A percentile compares a stretch with the other conserved stretches of the same genome.
Conservation (phyloP, 2,888 invertebrate genomes). For the Himalopsyche kuldschensis region DNA sequence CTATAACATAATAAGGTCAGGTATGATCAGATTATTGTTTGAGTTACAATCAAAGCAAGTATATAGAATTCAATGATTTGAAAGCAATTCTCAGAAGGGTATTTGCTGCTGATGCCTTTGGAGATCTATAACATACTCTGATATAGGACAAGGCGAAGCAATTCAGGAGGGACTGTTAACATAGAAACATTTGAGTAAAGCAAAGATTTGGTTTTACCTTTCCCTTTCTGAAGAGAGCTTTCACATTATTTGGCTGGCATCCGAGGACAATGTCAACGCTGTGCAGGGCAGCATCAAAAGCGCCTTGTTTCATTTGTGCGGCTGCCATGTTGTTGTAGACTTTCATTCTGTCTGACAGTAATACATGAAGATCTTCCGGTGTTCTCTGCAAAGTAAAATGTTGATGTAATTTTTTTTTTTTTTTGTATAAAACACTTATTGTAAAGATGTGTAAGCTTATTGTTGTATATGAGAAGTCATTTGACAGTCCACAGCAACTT, state of each 20-base stretch:
- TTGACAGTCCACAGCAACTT: too few species aligned
- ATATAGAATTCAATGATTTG: too few species aligned
- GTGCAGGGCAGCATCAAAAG: constrained; percentile 77
- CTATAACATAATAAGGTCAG: constrained; percentile 41
- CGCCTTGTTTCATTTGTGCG: constrained; percentile 85
- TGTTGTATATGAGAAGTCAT: too few species aligned
- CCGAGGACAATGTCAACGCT: constrained; percentile 75
- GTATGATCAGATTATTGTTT: neutral
- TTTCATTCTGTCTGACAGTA: constrained; percentile 79
- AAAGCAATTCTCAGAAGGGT: too few species aligned
- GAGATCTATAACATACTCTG: too few species aligned
- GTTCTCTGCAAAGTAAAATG: constrained; percentile 46
- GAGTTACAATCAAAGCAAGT: neutral
- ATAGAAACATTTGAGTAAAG: neutral
- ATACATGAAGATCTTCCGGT: constrained; percentile 63
- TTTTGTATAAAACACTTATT: too few species aligned
- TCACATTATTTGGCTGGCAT: constrained; percentile 85
- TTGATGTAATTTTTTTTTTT: neutral
- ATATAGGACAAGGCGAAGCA: too few species aligned
- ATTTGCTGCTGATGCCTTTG: too few species aligned
- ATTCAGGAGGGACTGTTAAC: too few species aligned
- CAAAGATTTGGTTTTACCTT: constrained; percentile 50
- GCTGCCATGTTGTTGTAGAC: constrained; percentile 92
- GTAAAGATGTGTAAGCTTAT: too few species aligned
- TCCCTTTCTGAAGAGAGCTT: constrained; percentile 87